A percentile compares a stretch with the other conserved stretches of the same genome.
Conservation (phyloP, 2,797 vertebrate species). For the Danio aesculapii region DNA sequence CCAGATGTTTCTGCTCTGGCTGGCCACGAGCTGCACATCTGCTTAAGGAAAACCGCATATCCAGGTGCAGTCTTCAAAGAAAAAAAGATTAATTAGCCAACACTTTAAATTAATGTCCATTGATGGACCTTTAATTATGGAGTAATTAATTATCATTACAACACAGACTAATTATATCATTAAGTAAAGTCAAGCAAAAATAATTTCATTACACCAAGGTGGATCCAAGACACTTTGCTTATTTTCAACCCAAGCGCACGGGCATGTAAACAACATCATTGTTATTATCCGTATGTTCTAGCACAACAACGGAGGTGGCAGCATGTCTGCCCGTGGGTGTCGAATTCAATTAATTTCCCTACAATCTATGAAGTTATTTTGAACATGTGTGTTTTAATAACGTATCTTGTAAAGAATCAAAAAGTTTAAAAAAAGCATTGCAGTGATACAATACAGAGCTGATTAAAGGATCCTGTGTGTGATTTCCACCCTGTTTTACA, state of each 20-base stretch:
- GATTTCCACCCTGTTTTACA: slow-evolving; percentile 56
- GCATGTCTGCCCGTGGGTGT: slow-evolving; percentile 48
- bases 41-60: slow-evolving; percentile 58
- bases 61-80: slow-evolving; percentile 60
- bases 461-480: slow-evolving; percentile 53
- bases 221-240: slow-evolving; percentile 72
- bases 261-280: slow-evolving; percentile 61
- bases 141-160: slow-evolving; percentile 84
- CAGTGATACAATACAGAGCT: slow-evolving; percentile 48
- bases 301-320: slow-evolving; percentile 57
- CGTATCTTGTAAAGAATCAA: slow-evolving; percentile 6
- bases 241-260: slow-evolving; percentile 70
- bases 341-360: slow-evolving; percentile 50
- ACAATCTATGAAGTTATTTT: slow-evolving; percentile 44
- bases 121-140: slow-evolving; percentile 81
- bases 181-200: slow-evolving; percentile 72
- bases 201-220: slow-evolving; percentile 80
- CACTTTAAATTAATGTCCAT: slow-evolving; percentile 83
- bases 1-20: slow-evolving; percentile 56
- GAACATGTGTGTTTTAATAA: slow-evolving; percentile 34
- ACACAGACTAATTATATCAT: slow-evolving; percentile 72
- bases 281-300: slow-evolving; percentile 52
- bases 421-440: background rate
- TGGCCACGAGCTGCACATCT: slow-evolving; percentile 51
- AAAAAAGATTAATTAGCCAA: slow-evolving; percentile 79